A percentile compares a stretch with the other conserved stretches of the same genome.
phyloP scores from a whole-genome alignment of 2,888 invertebrate genomes.

The Xestia c-nigrum region DNA sequence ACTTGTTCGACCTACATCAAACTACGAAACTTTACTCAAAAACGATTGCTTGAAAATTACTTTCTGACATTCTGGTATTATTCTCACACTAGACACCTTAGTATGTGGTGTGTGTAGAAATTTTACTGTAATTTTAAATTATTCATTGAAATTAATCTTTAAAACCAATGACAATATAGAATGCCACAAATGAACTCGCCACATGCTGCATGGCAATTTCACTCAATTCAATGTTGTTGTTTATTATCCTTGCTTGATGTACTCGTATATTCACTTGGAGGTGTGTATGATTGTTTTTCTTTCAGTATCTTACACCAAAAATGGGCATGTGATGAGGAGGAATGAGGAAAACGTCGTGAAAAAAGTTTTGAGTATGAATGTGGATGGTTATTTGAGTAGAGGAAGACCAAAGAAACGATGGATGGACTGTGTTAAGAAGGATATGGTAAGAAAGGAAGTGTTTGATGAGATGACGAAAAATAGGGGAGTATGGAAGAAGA shows the following conservation, averaged over 20 bases:
- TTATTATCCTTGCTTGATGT: constrained; percentile 21
- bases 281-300: background rate
- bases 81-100: background rate
- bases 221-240: background rate
- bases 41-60: too few species aligned
- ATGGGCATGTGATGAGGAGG: too few species aligned
- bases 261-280: background rate
- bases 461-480: too few species aligned
- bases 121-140: background rate
- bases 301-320: background rate
- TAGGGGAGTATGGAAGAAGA: too few species aligned
- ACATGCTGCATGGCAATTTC: background rate
- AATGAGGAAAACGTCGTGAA: too few species aligned
- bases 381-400: too few species aligned
- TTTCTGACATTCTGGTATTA: background rate
- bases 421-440: too few species aligned
- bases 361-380: too few species aligned
- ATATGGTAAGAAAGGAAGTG: too few species aligned
- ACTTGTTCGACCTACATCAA: too few species aligned
- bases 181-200: constrained; percentile 9
- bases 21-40: too few species aligned
- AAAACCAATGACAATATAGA: background rate
- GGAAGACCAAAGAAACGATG: too few species aligned
- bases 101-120: background rate
- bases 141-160: background rate